Percentiles rank a stretch among this genome's conserved stretches.
These are phyloP conservation scores for Rotaria macrura DNA, from an alignment of 2,888 invertebrate species.

Conservation along the genomic window DNA sequence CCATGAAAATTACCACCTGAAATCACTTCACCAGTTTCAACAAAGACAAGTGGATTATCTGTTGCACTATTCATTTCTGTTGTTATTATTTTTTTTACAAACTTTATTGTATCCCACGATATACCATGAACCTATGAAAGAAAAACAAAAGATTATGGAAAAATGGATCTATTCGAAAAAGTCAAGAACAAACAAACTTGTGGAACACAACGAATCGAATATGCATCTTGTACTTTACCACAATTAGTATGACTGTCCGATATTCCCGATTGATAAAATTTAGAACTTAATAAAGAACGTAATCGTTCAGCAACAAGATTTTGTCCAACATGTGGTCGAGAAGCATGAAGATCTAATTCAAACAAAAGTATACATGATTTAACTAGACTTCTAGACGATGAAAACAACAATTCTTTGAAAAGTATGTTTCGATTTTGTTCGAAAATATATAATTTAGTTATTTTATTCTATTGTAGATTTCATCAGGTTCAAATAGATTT, in stretches of 20 bases:
- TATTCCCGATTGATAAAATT: slow-evolving; percentile 58
- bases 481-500: too few relatives aligned
- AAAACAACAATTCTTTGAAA: too few relatives aligned
- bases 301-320: slow-evolving; percentile 56
- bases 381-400: too few relatives aligned
- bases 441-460: too few relatives aligned
- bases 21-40: slow-evolving; percentile 55
- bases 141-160: slow-evolving; percentile 40
- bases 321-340: slow-evolving; percentile 60
- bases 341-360: slow-evolving; percentile 56
- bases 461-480: too few relatives aligned
- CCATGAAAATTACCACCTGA: slow-evolving; percentile 64
- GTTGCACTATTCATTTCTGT: slow-evolving; percentile 62
- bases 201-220: slow-evolving; percentile 60
- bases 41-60: slow-evolving; percentile 57
- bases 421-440: too few relatives aligned
- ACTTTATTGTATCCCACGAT: slow-evolving; percentile 59
- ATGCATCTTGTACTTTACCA: slow-evolving; percentile 60
- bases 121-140: slow-evolving; percentile 56
- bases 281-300: slow-evolving; percentile 57
- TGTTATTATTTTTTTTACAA: slow-evolving; percentile 56
- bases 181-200: slow-evolving; percentile 41
- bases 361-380: background rate
- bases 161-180: background rate
- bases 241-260: slow-evolving; percentile 59